Evolutionary conservation across 53 echinoderm and acorn worm species (phyloP).

Genomic region (Stichopus horrens): DNA sequence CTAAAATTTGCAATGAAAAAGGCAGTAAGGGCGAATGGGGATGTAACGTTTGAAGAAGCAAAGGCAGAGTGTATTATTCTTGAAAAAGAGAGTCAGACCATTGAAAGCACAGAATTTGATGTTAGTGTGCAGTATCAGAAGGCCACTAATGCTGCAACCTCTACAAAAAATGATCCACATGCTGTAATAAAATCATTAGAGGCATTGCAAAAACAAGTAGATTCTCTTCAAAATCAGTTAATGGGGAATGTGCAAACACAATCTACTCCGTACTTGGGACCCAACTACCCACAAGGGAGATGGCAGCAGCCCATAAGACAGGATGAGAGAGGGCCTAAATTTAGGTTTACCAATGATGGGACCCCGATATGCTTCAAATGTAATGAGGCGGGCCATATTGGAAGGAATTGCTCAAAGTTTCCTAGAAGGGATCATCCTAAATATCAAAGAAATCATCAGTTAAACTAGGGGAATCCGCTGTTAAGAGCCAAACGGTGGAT

Average conservation of each 20-base stretch:
- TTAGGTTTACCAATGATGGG: no score
- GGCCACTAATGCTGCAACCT: background rate
- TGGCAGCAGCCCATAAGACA: background rate
- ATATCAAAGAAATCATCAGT: background rate
- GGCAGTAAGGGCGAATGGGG: background rate
- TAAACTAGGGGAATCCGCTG: conserved; percentile 38
- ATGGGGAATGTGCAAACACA: background rate
- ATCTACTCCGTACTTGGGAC: background rate
- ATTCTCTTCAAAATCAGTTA: background rate
- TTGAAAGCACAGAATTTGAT: background rate
- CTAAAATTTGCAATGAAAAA: conserved; percentile 10
- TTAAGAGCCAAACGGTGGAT: conserved; percentile 36
- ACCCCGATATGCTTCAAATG: conserved; percentile 8
- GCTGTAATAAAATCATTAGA: background rate
- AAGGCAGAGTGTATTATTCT: conserved; percentile 21
- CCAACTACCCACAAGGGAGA: background rate
- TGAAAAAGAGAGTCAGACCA: background rate
- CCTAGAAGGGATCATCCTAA: no score
- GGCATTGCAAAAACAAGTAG: background rate
- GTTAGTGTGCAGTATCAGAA: background rate
- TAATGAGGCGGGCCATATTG: conserved; percentile 5
- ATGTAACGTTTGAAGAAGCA: background rate
- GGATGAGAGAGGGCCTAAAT: no score
- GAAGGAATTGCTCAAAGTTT: background rate
- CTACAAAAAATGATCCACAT: background rate